These are phyloP conservation scores for Agapostemon virescens DNA, from an alignment of 2,888 invertebrate genomes.

Conservation along the genomic window DNA sequence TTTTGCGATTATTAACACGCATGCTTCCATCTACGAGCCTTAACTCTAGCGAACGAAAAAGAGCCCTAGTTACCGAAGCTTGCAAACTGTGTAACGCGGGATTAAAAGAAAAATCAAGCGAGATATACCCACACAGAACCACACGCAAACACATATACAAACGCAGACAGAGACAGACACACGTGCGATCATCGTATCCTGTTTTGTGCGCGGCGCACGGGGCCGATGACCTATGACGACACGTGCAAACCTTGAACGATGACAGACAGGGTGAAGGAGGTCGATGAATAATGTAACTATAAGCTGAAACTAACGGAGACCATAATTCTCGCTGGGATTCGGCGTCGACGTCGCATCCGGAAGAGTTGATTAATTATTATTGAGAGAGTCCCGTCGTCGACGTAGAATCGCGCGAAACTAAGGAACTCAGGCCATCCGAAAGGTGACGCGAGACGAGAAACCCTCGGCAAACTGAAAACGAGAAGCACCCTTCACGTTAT, in stretches of 20 bases:
- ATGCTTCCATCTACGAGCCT: conserved; percentile 78
- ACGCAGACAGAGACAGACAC: neutral
- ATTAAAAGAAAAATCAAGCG: neutral
- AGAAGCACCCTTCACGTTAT: neutral
- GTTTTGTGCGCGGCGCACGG: neutral
- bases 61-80: conserved; percentile 68
- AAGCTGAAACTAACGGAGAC: conserved; percentile 22
- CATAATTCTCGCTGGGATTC: neutral
- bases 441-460: neutral
- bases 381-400: neutral
- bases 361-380: neutral
- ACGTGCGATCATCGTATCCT: neutral
- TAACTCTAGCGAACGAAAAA: conserved; percentile 61
- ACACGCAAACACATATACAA: neutral
- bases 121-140: neutral
- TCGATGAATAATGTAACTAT: conserved; percentile 9
- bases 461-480: conserved; percentile 3
- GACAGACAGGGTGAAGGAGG: neutral
- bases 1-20: conserved; percentile 52
- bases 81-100: conserved; percentile 60
- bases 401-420: conserved; percentile 44
- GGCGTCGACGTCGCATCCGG: neutral
- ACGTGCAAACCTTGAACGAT: neutral
- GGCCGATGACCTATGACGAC: neutral
- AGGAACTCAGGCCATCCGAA: conserved; percentile 57